Base-by-base conservation (phyloP, 2,113 vertebrate genomes). In the Erpornis zantholeuca region DNA sequence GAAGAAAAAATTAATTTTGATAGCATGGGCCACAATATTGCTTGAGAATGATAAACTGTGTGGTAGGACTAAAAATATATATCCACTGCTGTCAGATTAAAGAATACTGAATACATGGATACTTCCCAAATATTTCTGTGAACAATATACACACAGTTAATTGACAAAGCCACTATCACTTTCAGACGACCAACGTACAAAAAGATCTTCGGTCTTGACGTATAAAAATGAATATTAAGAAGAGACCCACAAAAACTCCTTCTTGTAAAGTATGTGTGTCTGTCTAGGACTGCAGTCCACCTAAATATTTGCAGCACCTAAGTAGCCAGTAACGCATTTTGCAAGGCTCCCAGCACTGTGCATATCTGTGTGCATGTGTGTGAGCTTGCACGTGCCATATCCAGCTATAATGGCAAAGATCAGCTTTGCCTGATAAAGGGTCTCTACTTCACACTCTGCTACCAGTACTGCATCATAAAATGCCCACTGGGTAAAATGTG, bases 161-260 rank as follows among this genome's bases (percentile, higher is more conserved):
- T 22, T 4, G 5, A 69, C 65, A 1, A 2, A 78, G 57, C 10
- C 47, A 15, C 42, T 36, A 35, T 1, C 49, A 23, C 7, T 73
- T 86, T 66, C n/a, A 70, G 47, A 73, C 6, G 66, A 54, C 3
- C 0, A 0, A 29, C 5, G 13, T 17, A 73, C 1, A 53, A 82
- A 57, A 84, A 80, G 23, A 42, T 42, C 20, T 49, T 72, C 0
- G 0, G 5, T 57, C 35, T 59, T 4, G 3, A 69, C 2, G 0
- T 44, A 15, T 27, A 54, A 49, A 63, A 42, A n/a, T 8, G 73
- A 66, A 42, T 40, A 60, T 8, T 31, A 77, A 45, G 33, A 93
- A n/a, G 2, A 49, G 14, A 60, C 5, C 2, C 29, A 70, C 8
- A 84, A 70, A 61, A 57, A 3, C 2, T 12, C 4, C 13, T 17